Conservation (phyloP, 2,113 vertebrate genomes). For the Syngnathus typhle region DNA sequence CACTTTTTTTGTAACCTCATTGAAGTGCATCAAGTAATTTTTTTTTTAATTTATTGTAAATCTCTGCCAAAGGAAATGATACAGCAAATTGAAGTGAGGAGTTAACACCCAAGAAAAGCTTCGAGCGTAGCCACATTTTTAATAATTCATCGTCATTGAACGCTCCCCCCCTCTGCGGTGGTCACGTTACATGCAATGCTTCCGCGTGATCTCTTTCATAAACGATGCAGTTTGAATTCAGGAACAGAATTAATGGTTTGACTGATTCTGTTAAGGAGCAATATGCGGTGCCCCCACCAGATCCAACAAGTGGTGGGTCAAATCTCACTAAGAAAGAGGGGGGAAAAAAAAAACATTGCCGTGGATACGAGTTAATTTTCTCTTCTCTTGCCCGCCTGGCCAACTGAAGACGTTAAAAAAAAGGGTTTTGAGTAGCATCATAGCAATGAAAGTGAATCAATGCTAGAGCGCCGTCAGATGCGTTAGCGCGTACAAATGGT, state of each 20-base stretch:
- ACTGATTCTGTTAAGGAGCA: neutral
- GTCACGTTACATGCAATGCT: constrained; percentile 10
- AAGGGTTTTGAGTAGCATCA: neutral
- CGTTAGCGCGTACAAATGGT: neutral
- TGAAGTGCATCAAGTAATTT: neutral
- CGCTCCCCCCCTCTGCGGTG: neutral
- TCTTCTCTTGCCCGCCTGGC: no score
- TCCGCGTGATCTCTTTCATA: neutral
- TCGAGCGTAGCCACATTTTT: constrained; percentile 32
- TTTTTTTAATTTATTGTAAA: neutral
- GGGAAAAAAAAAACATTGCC: neutral
- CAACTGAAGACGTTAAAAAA: neutral
- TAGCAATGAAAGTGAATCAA: neutral
- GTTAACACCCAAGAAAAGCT: constrained; percentile 12
- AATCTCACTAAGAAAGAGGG: no score
- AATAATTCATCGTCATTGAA: constrained; percentile 62
- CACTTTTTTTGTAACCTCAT: neutral
- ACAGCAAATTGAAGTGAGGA: neutral
- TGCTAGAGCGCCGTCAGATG: neutral
- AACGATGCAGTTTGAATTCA: neutral
- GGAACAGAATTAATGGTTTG: neutral
- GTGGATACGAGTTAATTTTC: no score
- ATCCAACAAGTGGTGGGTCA: neutral
- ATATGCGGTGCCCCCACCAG: neutral
- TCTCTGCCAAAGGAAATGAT: neutral